Conservation (phyloP, 2,113 vertebrate species). For the Morone chrysops region DNA sequence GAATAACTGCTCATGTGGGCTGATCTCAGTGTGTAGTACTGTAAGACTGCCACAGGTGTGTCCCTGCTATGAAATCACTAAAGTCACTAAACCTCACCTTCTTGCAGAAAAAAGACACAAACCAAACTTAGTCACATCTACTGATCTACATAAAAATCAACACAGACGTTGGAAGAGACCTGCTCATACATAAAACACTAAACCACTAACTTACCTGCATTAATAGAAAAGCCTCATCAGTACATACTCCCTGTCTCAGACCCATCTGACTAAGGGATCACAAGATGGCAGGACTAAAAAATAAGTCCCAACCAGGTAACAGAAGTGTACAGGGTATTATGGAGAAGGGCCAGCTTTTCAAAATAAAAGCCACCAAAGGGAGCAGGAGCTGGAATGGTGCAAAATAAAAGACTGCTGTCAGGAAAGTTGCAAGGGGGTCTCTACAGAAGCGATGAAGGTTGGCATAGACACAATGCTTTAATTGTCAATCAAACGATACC, state of each 20-base stretch:
- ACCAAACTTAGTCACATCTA: not conserved
- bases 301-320: not conserved
- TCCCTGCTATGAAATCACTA: not conserved
- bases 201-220: not conserved
- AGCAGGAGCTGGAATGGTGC: not conserved
- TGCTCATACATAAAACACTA: not conserved
- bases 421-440: not conserved
- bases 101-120: not conserved
- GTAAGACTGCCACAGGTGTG: not conserved
- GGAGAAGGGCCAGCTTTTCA: too few species aligned
- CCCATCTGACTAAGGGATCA: not conserved
- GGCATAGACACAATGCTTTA: too few species aligned
- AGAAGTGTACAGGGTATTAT: too few species aligned
- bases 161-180: not conserved
- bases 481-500: too few species aligned
- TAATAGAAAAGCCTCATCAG: too few species aligned
- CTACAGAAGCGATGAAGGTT: not conserved
- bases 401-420: not conserved
- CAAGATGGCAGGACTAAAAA: not conserved
- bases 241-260: too few species aligned
- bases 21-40: slow-evolving; percentile 8
- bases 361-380: not conserved
- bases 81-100: not conserved
- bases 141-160: not conserved
- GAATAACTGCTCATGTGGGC: slow-evolving; percentile 17